These are phyloP conservation scores for Melanophora roralis DNA, from an alignment of 2,888 invertebrate species.

Conservation along the genomic window DNA sequence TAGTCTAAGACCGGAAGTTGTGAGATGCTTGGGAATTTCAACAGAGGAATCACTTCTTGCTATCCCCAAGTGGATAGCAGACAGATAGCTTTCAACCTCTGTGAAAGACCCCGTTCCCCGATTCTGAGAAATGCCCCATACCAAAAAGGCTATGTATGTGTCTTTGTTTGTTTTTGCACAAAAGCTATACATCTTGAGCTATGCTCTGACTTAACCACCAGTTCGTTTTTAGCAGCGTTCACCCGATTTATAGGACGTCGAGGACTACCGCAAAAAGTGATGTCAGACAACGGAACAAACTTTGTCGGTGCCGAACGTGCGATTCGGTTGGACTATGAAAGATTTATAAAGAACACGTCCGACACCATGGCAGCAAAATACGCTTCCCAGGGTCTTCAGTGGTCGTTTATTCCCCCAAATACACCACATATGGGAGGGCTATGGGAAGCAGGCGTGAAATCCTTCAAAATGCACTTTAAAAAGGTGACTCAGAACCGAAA, in stretches of 20 bases:
- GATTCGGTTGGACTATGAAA: background rate
- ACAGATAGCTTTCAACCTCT: too few relatives aligned
- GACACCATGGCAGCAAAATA: background rate
- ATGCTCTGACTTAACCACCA: background rate
- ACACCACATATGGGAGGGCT: slow-evolving; percentile 31
- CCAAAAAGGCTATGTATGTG: slow-evolving; percentile 31
- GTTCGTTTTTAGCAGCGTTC: background rate
- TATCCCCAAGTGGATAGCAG: too few relatives aligned
- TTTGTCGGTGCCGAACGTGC: slow-evolving; percentile 26
- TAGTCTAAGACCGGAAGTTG: too few relatives aligned
- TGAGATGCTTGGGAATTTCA: too few relatives aligned
- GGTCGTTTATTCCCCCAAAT: background rate
- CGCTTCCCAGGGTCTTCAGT: background rate
- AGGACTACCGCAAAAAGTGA: slow-evolving; percentile 39
- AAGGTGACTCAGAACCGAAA: background rate
- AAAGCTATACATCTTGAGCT: background rate
- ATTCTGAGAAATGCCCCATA: slow-evolving; percentile 11
- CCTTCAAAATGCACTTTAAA: slow-evolving; percentile 39
- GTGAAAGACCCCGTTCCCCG: too few relatives aligned
- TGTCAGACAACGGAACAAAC: slow-evolving; percentile 52
- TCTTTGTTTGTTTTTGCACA: slow-evolving; percentile 41
- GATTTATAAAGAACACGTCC: background rate
- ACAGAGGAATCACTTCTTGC: too few relatives aligned
- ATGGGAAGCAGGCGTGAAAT: slow-evolving; percentile 42
- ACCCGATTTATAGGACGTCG: slow-evolving; percentile 34